Evolutionary conservation across 2,113 vertebrate species (phyloP), one percentile per base, ranked within the genome.

Genomic region (Corvus moneduloides): DNA sequence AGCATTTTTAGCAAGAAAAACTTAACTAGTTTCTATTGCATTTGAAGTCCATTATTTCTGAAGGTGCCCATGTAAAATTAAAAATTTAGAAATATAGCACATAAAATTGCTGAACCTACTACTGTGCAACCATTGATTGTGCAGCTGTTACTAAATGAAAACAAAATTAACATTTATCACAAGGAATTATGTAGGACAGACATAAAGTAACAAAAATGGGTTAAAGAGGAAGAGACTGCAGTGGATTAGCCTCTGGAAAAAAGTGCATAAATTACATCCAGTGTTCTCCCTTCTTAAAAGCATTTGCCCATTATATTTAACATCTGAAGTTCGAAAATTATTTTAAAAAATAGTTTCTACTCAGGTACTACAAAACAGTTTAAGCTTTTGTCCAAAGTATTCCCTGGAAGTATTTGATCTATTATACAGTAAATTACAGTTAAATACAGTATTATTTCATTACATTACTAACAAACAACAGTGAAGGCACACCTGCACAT

Each of bases 111-210:
- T 28, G 26, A 85, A 82, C 16, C 21, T 49, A 58, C 15, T 21
- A 44, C 30, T n/a, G 11, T n/a, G 28, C 32, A 68, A 55, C 19
- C 43, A 66, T 4, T 18, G 30, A 43, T 15, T 33, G 23, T 17
- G 24, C 6, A 51, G 26, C 9, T 86, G 30, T 46, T 76, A 69
- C 4, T 58, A 84, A 44, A 19, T n/a, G 16, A 51, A 81, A 92
- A 84, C 3, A 90, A 66, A 62, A 16, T 12, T 20, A 89, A 13
- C 44, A 59, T 33, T 73, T 46, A 43, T 43, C n/a, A 69, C 1
- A 14, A 24, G 5, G 2, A 74, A 43, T 61, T 84, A 62, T 0
- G 0, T n/a, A 55, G 33, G 19, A 49, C 13, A 77, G 15, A 13
- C 6, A 67, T 22, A 80, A 62, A 51, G 6, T 19, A 85, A 83